Percentiles rank a stretch among this genome's conserved stretches.
phyloP scores from a whole-genome alignment of 1,140 invertebrate species.

The Megalonaias nervosa region DNA sequence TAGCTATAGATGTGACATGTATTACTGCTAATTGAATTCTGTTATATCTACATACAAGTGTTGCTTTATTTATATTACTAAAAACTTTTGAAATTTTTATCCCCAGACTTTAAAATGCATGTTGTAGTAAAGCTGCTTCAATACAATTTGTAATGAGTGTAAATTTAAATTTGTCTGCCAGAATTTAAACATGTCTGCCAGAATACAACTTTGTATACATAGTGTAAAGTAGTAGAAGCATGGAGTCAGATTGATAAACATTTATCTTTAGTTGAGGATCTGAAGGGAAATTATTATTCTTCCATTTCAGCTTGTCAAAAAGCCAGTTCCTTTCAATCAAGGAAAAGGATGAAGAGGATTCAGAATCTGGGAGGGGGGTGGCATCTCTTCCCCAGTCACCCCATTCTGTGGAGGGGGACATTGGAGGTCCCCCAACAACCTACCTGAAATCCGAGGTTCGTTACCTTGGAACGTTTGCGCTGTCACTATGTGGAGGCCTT shows the following conservation, averaged over 20 bases:
- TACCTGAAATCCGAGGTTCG: constrained; percentile 67
- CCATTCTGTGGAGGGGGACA: constrained; percentile 86
- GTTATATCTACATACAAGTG: too few species aligned
- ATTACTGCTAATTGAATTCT: too few species aligned
- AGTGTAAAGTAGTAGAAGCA: neutral
- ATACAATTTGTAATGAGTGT: too few species aligned
- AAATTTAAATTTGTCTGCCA: too few species aligned
- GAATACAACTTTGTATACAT: neutral
- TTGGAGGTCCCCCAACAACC: constrained; percentile 54
- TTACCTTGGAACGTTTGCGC: constrained; percentile 63
- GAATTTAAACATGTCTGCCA: neutral
- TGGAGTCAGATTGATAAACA: neutral
- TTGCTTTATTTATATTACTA: too few species aligned
- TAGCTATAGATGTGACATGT: too few species aligned
- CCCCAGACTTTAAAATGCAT: too few species aligned
- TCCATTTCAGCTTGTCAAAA: constrained; percentile 26
- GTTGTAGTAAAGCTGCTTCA: too few species aligned
- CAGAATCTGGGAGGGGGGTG: constrained; percentile 95
- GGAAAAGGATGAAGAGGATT: constrained; percentile 84
- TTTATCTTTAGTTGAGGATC: neutral
- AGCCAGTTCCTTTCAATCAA: constrained; percentile 30
- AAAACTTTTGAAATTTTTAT: too few species aligned
- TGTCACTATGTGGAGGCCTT: constrained; percentile 88
- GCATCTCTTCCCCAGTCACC: constrained; percentile 94
- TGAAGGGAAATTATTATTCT: neutral